Base-by-base conservation (phyloP, 1,140 invertebrate species). In the Heliconius himera region DNA sequence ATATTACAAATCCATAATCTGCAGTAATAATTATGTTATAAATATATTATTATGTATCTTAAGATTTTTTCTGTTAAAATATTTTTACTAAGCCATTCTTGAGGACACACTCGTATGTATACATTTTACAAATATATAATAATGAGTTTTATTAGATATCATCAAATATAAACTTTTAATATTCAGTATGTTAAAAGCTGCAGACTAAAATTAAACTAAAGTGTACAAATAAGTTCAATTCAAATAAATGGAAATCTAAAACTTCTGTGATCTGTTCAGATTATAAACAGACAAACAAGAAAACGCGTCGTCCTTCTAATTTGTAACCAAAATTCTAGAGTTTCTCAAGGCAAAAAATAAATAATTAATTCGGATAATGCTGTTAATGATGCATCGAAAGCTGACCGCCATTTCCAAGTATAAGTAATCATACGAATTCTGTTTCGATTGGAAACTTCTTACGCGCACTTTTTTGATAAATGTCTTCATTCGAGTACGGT, bases 401-500 rank as follows among this genome's bases (percentile, higher is more conserved):
- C 83, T 86, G 86, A 84, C 82, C 83, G 82, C 83, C 80, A 91
- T 93, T 94, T 94, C 91, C 91, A 91, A 92, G 92, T 93, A 94
- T 90, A 92, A 90, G 87, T 89, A 88, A 92, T 91, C 87, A 89
- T 89, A 88, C 86, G 89, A 89, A 93, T 92, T 91, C 89, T 89
- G 86, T 46, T 87, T 83, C 88, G 89, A 90, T 88, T 90, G 87
- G 81, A 87, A 88, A 81, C 81, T 87, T 88, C 82, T 87, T 83
- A 78, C 73, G 51, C 76, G 84, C 81, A 83, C 78, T 89, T 93
- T 93, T 94, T 91, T 88, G 83, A 82, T 88, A 93, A 93, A 94
- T 94, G 92, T 84, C 92, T 93, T 94, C 90, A 94, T 94, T 86
- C 80, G 73, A 56, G 76, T 79, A 76, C 74, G 29, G 70, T 74